Percentiles rank a stretch among this genome's conserved stretches.
Evolutionary conservation across 2,888 invertebrate species (phyloP).

Genomic region (Hydropsyche betteni): DNA sequence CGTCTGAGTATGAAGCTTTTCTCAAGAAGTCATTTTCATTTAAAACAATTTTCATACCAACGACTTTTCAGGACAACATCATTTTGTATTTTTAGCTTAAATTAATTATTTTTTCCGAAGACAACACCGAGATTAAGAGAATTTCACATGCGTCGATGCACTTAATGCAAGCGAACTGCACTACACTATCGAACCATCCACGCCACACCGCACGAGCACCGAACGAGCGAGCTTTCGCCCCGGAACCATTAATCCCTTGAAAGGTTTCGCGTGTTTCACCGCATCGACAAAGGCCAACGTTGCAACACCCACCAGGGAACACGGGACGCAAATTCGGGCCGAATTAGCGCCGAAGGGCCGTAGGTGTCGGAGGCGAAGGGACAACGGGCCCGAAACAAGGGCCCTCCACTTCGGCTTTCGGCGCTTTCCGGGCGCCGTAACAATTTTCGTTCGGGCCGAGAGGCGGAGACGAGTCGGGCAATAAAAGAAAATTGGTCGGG

Average conservation of each 20-base stretch:
- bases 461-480: conserved; percentile 3
- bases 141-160: too few species aligned
- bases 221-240: too few species aligned
- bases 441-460: conserved; percentile 27
- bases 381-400: background rate
- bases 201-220: too few species aligned
- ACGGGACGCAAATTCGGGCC: background rate
- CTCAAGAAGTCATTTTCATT: too few species aligned
- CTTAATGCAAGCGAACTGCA: too few species aligned
- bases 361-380: background rate
- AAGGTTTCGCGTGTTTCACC: conserved; percentile 14
- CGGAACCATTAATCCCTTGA: background rate
- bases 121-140: too few species aligned
- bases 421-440: background rate
- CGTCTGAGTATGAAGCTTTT: too few species aligned
- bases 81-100: too few species aligned
- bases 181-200: too few species aligned
- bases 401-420: conserved; percentile 1
- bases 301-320: background rate
- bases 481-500: conserved; percentile 33
- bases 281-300: background rate
- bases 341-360: background rate
- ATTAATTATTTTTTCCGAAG: too few species aligned
- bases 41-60: too few species aligned
- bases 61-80: too few species aligned